Base-by-base conservation (phyloP, 2,113 vertebrate species). In the Halcyon senegalensis region DNA sequence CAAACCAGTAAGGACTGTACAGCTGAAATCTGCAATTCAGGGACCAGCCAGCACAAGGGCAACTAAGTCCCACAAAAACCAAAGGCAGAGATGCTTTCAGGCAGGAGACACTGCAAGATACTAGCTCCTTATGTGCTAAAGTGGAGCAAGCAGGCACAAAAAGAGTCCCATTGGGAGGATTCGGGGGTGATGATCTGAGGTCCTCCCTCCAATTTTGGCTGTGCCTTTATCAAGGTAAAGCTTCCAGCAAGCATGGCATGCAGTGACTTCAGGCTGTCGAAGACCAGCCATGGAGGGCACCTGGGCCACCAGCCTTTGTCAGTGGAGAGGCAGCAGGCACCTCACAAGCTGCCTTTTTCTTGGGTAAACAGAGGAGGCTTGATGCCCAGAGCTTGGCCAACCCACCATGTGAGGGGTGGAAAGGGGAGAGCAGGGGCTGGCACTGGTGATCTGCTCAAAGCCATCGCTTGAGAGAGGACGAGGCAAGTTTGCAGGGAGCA, bases 311-410 rank as follows among this genome's bases (percentile, higher is more conserved):
- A 76, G 91, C 75, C 95, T 97, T 96, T 94, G 96, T 96, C 79
- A 46, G 92, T 63, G 93, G 84, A 97, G 96, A 84, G 93, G 94
- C 95, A 98, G 94, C 70, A 55, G 89, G 86, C 93, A 97, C 91
- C 96, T 97, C 88, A 80, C 50, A 89, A 98, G 95, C n/a, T 91
- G 88, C 90, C 75, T 83, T 97, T 98, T 97, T 77, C 95, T 97
- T 92, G 90, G 46, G 92, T 69, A 63, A 94, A 93, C 63, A 84
- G 50, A 30, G 8, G 27, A 27, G 24, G 41, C 43, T 84, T 66
- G 30, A 84, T 30, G 72, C 96, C 72, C 91, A 94, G 89, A 93
- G 60, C 90, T 92, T 83, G 67, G 96, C 91, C 95, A 89, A 95
- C 96, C 44, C 9, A 7, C 96, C 96, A 93, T 75, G 82, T 59